Evolutionary conservation across 2,888 invertebrate species (phyloP).

Genomic region (Aleiodes testaceus): DNA sequence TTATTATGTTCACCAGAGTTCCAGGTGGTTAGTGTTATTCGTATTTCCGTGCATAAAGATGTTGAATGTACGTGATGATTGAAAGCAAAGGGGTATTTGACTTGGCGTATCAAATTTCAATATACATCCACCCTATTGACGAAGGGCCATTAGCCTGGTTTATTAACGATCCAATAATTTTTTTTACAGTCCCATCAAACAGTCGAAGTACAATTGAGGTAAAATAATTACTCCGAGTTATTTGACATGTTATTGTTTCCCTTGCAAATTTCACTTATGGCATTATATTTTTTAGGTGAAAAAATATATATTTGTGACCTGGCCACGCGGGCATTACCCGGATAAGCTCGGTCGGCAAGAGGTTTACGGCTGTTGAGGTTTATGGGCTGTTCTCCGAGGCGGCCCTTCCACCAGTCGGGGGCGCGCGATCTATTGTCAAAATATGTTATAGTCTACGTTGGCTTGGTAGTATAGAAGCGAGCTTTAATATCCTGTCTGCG

Average conservation of each 20-base stretch:
- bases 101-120: slow-evolving; percentile 69
- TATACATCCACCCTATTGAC: slow-evolving; percentile 46
- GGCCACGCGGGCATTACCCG: slow-evolving; percentile 18
- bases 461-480: slow-evolving; percentile 45
- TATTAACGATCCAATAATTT: slow-evolving; percentile 41
- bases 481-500: slow-evolving; percentile 71
- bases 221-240: background rate
- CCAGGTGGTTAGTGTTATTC: slow-evolving; percentile 31
- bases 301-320: background rate
- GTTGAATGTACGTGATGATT: slow-evolving; percentile 64
- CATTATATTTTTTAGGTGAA: background rate
- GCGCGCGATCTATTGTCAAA: slow-evolving; percentile 67
- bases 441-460: slow-evolving; percentile 58
- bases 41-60: slow-evolving; percentile 43
- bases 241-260: background rate
- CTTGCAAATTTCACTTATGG: background rate
- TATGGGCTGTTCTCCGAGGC: slow-evolving; percentile 50
- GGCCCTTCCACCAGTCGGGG: slow-evolving; percentile 45
- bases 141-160: slow-evolving; percentile 36
- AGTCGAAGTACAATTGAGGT: background rate
- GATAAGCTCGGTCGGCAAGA: slow-evolving; percentile 55
- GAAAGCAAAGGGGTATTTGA: slow-evolving; percentile 66
- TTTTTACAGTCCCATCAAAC: slow-evolving; percentile 28
- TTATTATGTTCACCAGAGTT: background rate
- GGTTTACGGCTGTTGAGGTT: slow-evolving; percentile 65